Percentiles rank a stretch among this genome's conserved stretches.
phyloP scores from a whole-genome alignment of 2,797 vertebrate species.

The Megaceryle alcyon region DNA sequence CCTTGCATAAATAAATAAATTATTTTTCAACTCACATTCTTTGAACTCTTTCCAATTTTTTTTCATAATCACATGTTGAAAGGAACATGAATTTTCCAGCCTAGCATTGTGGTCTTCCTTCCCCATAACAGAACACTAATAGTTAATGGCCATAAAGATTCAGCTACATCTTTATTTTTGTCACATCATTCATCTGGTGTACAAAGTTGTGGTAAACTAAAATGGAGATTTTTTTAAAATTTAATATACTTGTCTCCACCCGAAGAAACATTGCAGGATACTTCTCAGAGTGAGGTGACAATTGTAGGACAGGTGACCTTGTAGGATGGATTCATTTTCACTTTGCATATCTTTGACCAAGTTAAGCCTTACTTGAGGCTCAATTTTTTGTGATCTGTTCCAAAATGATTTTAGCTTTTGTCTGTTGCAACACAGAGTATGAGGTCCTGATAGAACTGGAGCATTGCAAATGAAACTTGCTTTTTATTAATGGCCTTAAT shows the following conservation, averaged over 20 bases:
- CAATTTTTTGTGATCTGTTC: neutral
- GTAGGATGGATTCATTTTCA: neutral
- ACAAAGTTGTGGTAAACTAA: neutral
- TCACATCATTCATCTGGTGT: neutral
- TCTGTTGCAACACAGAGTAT: neutral
- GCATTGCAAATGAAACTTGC: neutral
- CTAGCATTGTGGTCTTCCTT: neutral
- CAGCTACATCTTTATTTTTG: neutral
- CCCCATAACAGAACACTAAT: neutral
- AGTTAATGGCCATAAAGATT: neutral
- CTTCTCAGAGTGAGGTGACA: neutral
- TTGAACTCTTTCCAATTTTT: neutral
- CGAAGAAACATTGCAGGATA: neutral
- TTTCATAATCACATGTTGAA: neutral
- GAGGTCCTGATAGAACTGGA: neutral
- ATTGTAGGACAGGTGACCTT: neutral
- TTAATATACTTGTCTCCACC: neutral
- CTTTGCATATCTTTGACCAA: neutral
- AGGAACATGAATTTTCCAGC: neutral
- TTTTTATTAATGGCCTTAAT: neutral
- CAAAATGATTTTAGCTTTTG: neutral
- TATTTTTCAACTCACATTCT: neutral
- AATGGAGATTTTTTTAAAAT: neutral
- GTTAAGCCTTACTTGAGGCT: neutral
- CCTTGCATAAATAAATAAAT: neutral